Conservation (phyloP, 2,113 vertebrate species). For the Daphoenositta chrysoptera region DNA sequence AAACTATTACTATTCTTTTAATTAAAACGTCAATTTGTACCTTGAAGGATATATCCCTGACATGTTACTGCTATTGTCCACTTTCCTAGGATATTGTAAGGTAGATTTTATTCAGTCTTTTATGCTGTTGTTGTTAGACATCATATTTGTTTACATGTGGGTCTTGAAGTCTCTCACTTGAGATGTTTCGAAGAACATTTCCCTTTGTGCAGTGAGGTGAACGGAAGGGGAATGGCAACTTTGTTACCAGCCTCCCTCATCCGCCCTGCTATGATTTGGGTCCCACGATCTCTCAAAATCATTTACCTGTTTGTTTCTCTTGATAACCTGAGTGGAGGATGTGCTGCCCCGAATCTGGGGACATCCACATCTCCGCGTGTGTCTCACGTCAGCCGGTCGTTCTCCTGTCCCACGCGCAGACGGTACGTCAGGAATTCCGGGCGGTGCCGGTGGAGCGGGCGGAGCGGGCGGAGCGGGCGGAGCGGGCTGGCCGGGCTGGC, state of each 20-base stretch:
- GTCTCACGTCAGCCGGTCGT: accelerated
- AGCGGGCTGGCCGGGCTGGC: too few species aligned
- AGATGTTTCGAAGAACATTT: not conserved
- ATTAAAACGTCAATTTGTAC: not conserved
- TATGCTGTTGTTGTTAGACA: too few species aligned
- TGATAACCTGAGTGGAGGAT: too few species aligned
- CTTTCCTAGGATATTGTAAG: too few species aligned
- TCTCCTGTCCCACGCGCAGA: accelerated
- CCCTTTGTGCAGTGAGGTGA: not conserved
- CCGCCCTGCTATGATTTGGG: not conserved
- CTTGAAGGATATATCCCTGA: not conserved
- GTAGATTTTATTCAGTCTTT: not conserved
- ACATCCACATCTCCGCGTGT: accelerated
- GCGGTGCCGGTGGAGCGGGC: too few species aligned
- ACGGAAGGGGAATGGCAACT: not conserved
- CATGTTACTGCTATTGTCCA: not conserved
- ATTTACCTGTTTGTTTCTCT: not conserved
- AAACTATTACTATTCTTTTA: not conserved
- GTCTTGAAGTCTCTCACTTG: not conserved
- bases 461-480: too few species aligned
- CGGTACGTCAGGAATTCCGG: accelerated
- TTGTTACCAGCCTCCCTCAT: not conserved
- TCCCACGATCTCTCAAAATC: not conserved
- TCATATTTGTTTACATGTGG: not conserved
- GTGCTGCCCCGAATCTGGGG: accelerated